These are phyloP conservation scores for Platyscapa corneri DNA, from an alignment of 1,140 invertebrate genomes.

Conservation along the genomic window DNA sequence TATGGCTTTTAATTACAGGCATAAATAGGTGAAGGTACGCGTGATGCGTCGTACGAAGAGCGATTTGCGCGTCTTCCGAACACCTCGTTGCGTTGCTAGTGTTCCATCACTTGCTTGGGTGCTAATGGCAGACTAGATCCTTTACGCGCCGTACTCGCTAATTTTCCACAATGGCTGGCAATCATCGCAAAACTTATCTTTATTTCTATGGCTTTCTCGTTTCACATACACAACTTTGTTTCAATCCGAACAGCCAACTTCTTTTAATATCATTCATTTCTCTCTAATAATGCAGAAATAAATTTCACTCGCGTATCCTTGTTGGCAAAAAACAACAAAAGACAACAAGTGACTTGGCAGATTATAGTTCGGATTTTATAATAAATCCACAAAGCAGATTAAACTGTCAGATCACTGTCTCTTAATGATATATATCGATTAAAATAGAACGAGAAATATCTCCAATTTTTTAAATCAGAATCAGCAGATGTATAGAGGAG, in stretches of 20 bases:
- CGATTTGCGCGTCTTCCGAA: background rate
- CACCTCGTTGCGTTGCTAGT: background rate
- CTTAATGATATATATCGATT: background rate
- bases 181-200: background rate
- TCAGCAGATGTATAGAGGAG: too few species aligned
- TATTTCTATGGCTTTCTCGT: background rate
- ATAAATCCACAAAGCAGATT: background rate
- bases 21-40: slow-evolving; percentile 34
- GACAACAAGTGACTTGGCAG: too few species aligned
- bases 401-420: too few species aligned
- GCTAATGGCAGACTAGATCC: background rate
- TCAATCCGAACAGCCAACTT: background rate
- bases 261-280: background rate
- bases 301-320: background rate
- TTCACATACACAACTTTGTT: too few species aligned
- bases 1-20: slow-evolving; percentile 49
- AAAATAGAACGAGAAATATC: too few species aligned
- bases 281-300: background rate
- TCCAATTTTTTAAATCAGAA: too few species aligned
- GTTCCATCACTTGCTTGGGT: background rate
- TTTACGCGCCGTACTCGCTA: background rate
- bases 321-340: background rate
- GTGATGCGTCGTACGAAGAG: background rate
- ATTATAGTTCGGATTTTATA: background rate
- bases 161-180: background rate